phyloP scores from a whole-genome alignment of 2,113 vertebrate species.

The Ptyas mucosa region DNA sequence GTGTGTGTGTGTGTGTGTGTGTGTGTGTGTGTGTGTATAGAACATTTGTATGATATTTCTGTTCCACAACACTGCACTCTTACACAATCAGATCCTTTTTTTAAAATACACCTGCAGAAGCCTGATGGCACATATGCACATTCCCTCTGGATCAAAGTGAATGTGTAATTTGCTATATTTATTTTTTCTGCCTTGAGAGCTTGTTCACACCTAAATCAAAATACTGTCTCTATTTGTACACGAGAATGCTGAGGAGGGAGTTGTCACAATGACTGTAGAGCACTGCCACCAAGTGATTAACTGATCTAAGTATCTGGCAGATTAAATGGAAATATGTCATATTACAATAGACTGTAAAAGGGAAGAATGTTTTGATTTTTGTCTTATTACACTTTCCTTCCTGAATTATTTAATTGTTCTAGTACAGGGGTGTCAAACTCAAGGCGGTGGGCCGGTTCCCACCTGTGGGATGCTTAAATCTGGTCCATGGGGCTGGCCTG shows the following conservation, averaged over 20 bases:
- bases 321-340: neutral
- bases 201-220: neutral
- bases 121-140: neutral
- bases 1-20: no score
- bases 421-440: neutral
- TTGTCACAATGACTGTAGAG: constrained; percentile 26
- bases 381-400: neutral
- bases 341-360: neutral
- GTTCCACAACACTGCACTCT: neutral
- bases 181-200: neutral
- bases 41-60: neutral
- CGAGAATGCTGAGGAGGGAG: neutral
- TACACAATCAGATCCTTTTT: neutral
- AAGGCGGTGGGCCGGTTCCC: no score
- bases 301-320: neutral
- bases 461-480: no score
- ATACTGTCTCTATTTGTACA: neutral
- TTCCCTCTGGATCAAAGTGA: neutral
- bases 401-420: neutral
- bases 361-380: neutral
- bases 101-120: neutral
- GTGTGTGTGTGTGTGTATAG: neutral
- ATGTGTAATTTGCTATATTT: neutral
- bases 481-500: no score
- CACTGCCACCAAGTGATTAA: constrained; percentile 64